Evolutionary conservation across 2,888 invertebrate genomes (phyloP), one percentile per base, ranked within the genome.

Genomic region (Isoperla grammatica): DNA sequence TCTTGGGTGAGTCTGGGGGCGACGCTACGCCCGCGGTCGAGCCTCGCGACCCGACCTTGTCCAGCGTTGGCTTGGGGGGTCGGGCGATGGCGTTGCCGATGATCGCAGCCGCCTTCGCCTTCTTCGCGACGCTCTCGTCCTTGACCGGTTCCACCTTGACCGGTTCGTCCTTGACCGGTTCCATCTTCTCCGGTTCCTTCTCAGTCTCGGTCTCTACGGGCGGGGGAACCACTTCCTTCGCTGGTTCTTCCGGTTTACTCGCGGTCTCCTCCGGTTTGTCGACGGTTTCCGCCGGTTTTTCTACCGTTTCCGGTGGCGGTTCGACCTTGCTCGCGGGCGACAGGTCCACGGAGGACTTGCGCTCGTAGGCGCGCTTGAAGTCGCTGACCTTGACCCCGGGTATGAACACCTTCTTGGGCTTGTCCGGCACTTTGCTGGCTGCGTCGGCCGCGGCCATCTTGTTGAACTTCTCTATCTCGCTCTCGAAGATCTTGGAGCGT

Each of bases 321-420:
- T 39, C 22, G 2, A 53, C 40, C 8, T 22, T 9, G 12, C 42
- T 53, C 1, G 53, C 17, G 23, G 61, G 61, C 6, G 63, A 61
- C 13, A 39, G 19, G 19, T 37, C 37, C 23, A 61, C 61, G 8
- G 66, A 62, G 6, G 66, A 57, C 59, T 66, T 86, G 57, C 88
- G 79, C 73, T 93, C 91, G 70, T 90, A 93, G 68, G 89, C 90
- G 68, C 88, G 87, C 68, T 91, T 92, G 67, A 88, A 91, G 70
- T 88, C 91, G 56, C 88, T 90, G 1, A 93, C 91, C 72, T 88
- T 91, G 13, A 90, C 89, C 35, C 81, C 81, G 29, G 90, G 88
- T 70, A 91, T 87, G 65, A 88, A 84, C 55, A 90, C 45, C 73
- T 90, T 92, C 74, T 89, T 90, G 37, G 86, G 86, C 71, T 89